phyloP scores from a whole-genome alignment of 2,797 vertebrate genomes.

The Novumbra hubbsi region DNA sequence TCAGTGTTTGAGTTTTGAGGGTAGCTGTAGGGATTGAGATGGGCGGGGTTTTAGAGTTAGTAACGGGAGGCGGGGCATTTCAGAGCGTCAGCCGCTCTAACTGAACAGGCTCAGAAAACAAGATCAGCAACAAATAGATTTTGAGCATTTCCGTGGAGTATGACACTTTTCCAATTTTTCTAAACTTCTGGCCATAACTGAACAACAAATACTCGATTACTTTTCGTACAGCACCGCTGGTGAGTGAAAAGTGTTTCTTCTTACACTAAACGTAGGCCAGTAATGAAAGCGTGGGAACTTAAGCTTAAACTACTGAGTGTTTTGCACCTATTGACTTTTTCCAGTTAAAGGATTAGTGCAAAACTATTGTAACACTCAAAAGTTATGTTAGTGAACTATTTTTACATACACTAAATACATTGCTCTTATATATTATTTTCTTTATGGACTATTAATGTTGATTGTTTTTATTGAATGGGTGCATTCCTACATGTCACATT shows the following conservation, averaged over 20 bases:
- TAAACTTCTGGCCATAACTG: conserved; percentile 4
- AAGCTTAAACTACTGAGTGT: not conserved
- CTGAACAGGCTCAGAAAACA: conserved; percentile 47
- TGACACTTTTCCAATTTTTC: conserved; percentile 33
- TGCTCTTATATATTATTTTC: not conserved
- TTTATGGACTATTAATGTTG: not conserved
- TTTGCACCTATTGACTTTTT: not conserved
- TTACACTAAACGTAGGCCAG: not conserved
- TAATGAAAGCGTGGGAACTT: conserved; percentile 30
- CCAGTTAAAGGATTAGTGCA: not conserved
- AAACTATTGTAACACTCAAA: not conserved
- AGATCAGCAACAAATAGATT: conserved; percentile 53
- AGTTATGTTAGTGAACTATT: not conserved
- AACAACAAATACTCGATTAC: conserved; percentile 15
- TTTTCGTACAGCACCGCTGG: conserved; percentile 48
- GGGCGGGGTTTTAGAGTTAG: conserved; percentile 52
- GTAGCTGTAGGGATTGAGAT: conserved; percentile 23
- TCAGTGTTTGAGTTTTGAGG: conserved; percentile 19
- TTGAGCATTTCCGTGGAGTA: conserved; percentile 36
- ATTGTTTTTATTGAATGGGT: not conserved
- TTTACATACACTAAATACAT: not conserved
- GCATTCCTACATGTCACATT: not conserved
- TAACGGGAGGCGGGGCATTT: conserved; percentile 61
- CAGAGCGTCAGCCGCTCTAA: conserved; percentile 45
- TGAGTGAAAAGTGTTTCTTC: conserved; percentile 57